A percentile compares a stretch with the other conserved stretches of the same genome.
These are phyloP conservation scores for Tragulus kanchil DNA, from an alignment of 2,113 vertebrate genomes.

Conservation along the genomic window DNA sequence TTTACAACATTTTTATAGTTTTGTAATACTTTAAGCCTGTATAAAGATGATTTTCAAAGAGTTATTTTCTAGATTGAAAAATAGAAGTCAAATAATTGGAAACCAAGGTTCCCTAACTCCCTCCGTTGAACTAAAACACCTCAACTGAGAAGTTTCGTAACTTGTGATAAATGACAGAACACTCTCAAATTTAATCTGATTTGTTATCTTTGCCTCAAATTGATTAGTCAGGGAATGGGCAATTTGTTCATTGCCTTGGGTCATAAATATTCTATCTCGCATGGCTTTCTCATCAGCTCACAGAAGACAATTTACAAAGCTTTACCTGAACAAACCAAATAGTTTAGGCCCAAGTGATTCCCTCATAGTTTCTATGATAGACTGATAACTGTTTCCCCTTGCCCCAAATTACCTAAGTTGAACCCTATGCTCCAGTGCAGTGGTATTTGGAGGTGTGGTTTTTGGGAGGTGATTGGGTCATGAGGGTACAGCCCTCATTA, in stretches of 20 bases:
- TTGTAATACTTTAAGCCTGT: neutral
- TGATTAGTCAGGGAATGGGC: constrained; percentile 32
- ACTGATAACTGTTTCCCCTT: neutral
- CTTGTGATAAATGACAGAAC: constrained; percentile 36
- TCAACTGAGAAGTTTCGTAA: neutral
- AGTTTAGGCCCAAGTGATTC: neutral
- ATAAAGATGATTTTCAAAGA: neutral
- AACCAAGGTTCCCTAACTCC: neutral
- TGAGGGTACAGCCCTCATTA: neutral
- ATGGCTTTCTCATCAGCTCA: constrained; percentile 41
- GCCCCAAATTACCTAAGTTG: neutral
- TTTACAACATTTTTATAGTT: neutral
- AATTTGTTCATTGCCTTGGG: constrained; percentile 46
- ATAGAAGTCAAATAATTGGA: neutral
- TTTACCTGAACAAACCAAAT: constrained; percentile 10
- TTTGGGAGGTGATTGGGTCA: neutral
- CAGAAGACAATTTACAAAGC: constrained; percentile 32
- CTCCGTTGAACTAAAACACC: neutral
- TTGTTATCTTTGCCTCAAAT: constrained; percentile 50
- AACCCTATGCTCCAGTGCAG: neutral
- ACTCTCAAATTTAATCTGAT: constrained; percentile 20
- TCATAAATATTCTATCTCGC: constrained; percentile 27
- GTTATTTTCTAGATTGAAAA: neutral
- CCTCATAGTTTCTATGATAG: neutral
- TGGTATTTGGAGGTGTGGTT: too few relatives aligned